These are phyloP conservation scores for Ennomos quercinarius DNA, from an alignment of 2,888 invertebrate species.

Conservation along the genomic window DNA sequence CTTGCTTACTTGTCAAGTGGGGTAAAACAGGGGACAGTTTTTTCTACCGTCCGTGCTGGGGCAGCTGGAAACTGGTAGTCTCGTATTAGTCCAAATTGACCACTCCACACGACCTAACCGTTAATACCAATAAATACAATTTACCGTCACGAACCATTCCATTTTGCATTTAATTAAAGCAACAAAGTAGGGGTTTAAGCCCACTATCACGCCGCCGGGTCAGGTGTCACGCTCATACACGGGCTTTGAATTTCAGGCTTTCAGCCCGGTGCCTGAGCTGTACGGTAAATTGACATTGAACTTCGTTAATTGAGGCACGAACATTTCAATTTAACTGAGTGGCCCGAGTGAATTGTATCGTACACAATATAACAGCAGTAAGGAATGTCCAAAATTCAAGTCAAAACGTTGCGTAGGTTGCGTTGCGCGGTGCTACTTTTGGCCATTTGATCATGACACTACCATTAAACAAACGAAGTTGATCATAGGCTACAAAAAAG, in stretches of 20 bases:
- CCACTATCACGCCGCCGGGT: conserved; percentile 16
- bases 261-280: neutral
- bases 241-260: conserved; percentile 19
- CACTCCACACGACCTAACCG: neutral
- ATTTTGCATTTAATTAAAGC: conserved; percentile 29
- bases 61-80: no score
- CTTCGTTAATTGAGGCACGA: conserved; percentile 29
- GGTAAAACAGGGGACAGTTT: no score
- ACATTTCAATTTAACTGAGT: conserved; percentile 31
- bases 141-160: conserved; percentile 1
- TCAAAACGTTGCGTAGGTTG: no score
- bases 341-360: neutral
- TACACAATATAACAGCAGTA: conserved; percentile 1
- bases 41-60: no score
- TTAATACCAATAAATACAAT: conserved; percentile 16
- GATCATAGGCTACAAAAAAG: no score
- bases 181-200: conserved; percentile 22
- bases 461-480: no score
- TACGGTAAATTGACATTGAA: conserved; percentile 31
- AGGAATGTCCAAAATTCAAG: neutral
- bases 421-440: no score
- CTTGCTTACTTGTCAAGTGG: no score
- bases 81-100: neutral
- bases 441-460: no score
- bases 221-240: conserved; percentile 21